Base-by-base conservation (phyloP, 1,140 invertebrate species). In the Pemphigus obesinymphae region DNA sequence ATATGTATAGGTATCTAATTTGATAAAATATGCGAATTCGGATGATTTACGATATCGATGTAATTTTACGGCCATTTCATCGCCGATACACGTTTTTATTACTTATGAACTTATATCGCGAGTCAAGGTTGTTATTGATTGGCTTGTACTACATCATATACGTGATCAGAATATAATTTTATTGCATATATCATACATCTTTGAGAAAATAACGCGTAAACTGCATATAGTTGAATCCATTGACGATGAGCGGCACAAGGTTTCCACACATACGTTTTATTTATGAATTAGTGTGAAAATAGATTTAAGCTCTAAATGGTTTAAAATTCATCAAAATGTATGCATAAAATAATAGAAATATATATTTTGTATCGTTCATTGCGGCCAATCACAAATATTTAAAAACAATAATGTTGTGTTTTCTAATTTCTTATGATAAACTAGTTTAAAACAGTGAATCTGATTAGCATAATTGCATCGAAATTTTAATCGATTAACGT, bases 1-100 rank as follows among this genome's bases (percentile, higher is more conserved):
- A 50, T 15, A 2, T 3, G 17, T 17, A 50, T 50, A 50, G 15
- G 20, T 13, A 34, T 66, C 6, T 66, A 2, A 37, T 37, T 66
- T 34, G 7, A 3, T 23, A 13, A 66, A 34, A 20, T n/a, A 23
- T 37, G 8, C 11, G 63, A 66, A 66, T 6, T 37, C n/a, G n/a
- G n/a, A 43, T 26, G 66, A 70, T 70, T 17, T 70, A 70, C 23
- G 34, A 37, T 76, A 37, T 76, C 13, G 50, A 15, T 40, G n/a
- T 78, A 17, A 78, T 78, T 78, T 78, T 78, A 78, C 50, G 53
- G 53, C 40, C 34, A 58, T 78, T 78, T 78, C 31, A 20, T 40
- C n/a, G n/a, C n/a, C 6, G 17, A 8, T 58, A 78, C 50, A 78
- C 48, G 50, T 78, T 78, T 55, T 58, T 23, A 55, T 58, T 37